Evolutionary conservation across 2,888 invertebrate species (phyloP), one percentile per base, ranked within the genome.

Genomic region (Athalia cordata): DNA sequence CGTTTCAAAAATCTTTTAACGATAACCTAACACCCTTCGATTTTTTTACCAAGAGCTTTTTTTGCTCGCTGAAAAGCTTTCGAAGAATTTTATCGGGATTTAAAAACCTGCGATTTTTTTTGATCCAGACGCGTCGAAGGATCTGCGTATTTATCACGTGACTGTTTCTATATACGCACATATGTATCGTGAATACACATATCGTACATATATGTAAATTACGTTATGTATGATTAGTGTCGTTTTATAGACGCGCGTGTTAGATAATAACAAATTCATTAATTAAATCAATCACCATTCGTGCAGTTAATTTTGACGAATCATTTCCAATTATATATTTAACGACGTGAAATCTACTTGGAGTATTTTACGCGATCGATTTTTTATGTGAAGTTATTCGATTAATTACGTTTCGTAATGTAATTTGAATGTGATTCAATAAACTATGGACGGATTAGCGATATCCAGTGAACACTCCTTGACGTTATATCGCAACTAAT

Each of bases 381-480:
- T 9, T 55, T 55, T 55, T 55, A 55, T 11, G 9, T 55, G 29
- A 29, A 29, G 52, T 11, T 4, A 43, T 29, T 52, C 47, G 55
- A 72, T 72, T 72, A 57, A 72, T 49, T 47, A 72, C 72, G 52
- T 59, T 72, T 72, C 11, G 11, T 72, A 6, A 4, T 29, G 2
- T 29, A 45, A 59, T 72, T 72, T 43, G 59, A 72, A 72, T 72
- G 72, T 72, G n/a, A 72, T 72, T 72, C 47, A 72, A 59, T 72
- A 45, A 13, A 45, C 47, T 47, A n/a, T 45, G 13, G 8, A 52
- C 55, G 52, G n/a, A 66, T 66, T 9, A n/a, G 6, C 29, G 29
- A 29, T 29, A 29, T 29, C 29, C 29, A 29, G 29, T 29, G 29
- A 29, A 29, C 2, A 29, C n/a, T 0, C 47, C 66, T 29, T 49